Base-by-base conservation (phyloP, 2,113 vertebrate species). In the Saguinus midas region DNA sequence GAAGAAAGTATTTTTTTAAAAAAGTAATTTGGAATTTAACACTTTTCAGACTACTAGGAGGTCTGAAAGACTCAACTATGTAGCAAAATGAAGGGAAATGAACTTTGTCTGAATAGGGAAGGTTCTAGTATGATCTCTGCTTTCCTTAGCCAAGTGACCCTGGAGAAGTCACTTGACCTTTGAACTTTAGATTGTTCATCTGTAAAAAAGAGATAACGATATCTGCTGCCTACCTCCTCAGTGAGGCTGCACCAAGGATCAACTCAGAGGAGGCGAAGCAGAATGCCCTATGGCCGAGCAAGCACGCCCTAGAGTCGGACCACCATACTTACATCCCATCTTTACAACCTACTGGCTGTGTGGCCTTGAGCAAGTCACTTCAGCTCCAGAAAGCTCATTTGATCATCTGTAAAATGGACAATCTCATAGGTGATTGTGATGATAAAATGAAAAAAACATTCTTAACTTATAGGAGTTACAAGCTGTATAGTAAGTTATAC, bases 251-350 rank as follows among this genome's bases (percentile, higher is more conserved):
- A 1, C 14, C 21, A 45, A 37, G 18, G 8, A 21, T 32, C 0
- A 2, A 4, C 32, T 13, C 3, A 25, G 23, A 32, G 14, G 50
- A 64, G 25, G 13, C 6, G 25, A 23, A 81, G 16, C 37, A 20
- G 8, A 37, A 14, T 27, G 1, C 3, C 29, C 48, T 37, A 2
- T 3, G 14, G 2, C 11, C 2, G n/a, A 66, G 13, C 6, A 3
- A 2, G 17, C 9, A 13, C 40, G 23, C 2, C 18, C 27, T 58
- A 5, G 32, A 21, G 27, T 81, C 4, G 1, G 37, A 58, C 8
- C 3, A 1, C 1, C 25, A 3, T 17, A 12, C 58, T 61, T 25
- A 10, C 10, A 45, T 3, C 9, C 25, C 35, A 50, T 66, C 17
- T 79, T 61, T 32, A 9, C 68, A 32, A 25, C 16, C 20, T 23